Evolutionary conservation across 2,113 vertebrate genomes (phyloP).

Genomic region (Oreotrochilus melanogaster): DNA sequence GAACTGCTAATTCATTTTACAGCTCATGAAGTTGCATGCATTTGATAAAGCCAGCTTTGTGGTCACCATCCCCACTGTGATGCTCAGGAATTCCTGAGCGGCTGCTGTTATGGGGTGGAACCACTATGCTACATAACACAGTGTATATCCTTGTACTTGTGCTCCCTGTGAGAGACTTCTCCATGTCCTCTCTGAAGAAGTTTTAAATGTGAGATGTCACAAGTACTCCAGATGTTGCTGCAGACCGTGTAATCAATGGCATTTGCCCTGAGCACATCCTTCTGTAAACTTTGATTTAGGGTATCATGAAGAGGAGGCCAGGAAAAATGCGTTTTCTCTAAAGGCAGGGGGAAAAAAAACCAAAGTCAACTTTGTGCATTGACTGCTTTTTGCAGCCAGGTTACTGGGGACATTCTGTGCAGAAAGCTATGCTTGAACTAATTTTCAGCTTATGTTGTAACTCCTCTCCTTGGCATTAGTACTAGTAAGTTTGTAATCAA

Average conservation of each 20-base stretch:
- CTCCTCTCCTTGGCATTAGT: constrained; percentile 41
- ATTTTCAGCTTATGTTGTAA: constrained; percentile 10
- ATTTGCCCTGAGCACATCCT: background rate
- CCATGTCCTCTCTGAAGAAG: background rate
- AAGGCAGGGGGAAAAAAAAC: background rate
- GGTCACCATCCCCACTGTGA: background rate
- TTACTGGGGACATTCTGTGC: background rate
- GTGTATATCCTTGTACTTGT: background rate
- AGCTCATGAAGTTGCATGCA: background rate
- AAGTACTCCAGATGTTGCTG: background rate
- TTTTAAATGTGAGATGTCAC: background rate
- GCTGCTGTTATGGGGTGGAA: background rate
- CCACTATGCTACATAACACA: rapidly evolving
- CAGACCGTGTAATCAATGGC: background rate
- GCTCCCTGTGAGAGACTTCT: background rate
- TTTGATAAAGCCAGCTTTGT: background rate
- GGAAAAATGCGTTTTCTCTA: background rate
- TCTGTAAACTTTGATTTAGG: background rate
- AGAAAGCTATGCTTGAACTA: background rate
- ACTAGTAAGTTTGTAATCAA: constrained; percentile 57
- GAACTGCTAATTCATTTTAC: background rate
- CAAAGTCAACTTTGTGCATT: background rate
- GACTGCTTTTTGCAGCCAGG: background rate
- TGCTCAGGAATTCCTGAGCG: background rate
- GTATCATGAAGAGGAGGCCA: background rate